These are phyloP conservation scores for Nothura maculosa DNA, from an alignment of 2,797 vertebrate species.

Conservation along the genomic window DNA sequence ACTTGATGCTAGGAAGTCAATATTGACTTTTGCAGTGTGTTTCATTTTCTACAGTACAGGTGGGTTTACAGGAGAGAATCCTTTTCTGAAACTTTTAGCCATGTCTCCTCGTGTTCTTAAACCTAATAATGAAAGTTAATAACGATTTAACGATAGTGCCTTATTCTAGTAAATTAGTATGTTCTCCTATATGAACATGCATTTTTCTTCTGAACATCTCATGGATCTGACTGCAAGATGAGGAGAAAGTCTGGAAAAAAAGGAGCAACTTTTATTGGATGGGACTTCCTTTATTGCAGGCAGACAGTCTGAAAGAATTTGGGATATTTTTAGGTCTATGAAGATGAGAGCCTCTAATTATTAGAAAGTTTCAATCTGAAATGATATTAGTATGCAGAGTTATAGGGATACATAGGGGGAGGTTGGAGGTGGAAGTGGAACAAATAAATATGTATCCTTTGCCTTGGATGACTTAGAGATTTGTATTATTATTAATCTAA, in stretches of 20 bases:
- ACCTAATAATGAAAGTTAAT: background rate
- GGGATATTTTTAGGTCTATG: background rate
- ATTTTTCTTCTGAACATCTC: background rate
- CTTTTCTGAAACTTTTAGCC: background rate
- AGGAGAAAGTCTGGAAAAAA: background rate
- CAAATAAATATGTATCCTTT: background rate
- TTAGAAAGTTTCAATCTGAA: background rate
- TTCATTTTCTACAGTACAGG: background rate
- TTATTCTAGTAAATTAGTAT: background rate
- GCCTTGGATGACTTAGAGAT: background rate
- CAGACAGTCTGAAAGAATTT: background rate
- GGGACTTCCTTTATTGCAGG: background rate
- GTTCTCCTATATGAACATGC: background rate
- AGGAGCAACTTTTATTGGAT: background rate
- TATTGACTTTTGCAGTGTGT: background rate
- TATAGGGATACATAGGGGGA: background rate
- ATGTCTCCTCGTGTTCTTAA: background rate
- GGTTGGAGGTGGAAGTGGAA: background rate
- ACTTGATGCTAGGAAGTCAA: background rate
- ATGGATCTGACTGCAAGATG: background rate
- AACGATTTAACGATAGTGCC: background rate
- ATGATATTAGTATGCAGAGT: background rate
- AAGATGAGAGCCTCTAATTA: background rate
- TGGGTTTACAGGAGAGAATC: background rate
- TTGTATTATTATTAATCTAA: background rate